phyloP scores from a whole-genome alignment of 64 coral and sea anemone species.

The Montipora capricornis region DNA sequence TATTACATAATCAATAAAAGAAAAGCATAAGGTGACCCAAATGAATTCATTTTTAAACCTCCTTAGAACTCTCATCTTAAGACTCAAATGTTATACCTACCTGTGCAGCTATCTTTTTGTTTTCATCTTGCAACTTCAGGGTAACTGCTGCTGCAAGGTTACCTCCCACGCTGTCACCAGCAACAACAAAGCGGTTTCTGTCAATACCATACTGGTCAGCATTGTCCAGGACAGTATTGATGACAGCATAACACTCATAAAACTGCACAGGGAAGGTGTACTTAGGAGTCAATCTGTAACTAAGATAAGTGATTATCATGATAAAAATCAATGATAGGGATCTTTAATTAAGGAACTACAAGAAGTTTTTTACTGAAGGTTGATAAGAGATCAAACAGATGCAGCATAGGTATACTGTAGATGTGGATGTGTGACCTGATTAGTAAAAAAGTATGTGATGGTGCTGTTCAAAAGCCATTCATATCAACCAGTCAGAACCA shows the following conservation, averaged over 20 bases:
- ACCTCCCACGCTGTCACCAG: conserved; percentile 87
- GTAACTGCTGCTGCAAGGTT: conserved; percentile 85
- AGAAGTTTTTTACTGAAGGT: no score
- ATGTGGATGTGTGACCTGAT: no score
- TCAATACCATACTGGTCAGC: conserved; percentile 85
- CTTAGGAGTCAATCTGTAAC: conserved; percentile 83
- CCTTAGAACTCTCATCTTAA: no score
- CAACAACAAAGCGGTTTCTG: conserved; percentile 62
- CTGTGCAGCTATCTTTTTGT: conserved; percentile 29
- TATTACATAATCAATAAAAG: no score
- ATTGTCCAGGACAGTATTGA: conserved; percentile 66
- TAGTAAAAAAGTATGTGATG: no score
- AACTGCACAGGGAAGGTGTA: conserved; percentile 78
- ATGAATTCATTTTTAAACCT: no score
- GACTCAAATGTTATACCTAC: not conserved
- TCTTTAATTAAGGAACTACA: no score
- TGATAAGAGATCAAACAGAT: no score
- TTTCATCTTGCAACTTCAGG: conserved; percentile 25
- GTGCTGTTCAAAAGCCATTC: no score
- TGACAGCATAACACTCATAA: conserved; percentile 83
- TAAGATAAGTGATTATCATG: not conserved
- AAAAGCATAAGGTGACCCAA: no score
- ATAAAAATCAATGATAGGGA: not conserved
- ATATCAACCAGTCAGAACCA: no score
- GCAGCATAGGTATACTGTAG: no score